Base-by-base conservation (phyloP, 1,140 invertebrate species). In the Hyles euphorbiae region DNA sequence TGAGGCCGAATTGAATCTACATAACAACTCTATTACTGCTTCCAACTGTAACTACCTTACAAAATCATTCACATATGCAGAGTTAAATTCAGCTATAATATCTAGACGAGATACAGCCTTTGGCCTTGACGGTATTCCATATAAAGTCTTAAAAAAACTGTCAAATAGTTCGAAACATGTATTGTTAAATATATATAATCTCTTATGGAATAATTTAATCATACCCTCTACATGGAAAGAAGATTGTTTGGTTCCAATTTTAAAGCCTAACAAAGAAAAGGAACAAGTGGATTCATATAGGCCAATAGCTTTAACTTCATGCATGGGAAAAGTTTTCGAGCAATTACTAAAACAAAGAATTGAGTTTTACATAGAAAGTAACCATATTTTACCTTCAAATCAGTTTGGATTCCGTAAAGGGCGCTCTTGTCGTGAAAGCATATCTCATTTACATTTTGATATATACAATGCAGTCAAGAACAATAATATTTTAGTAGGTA, bases 331-430 rank as follows among this genome's bases (percentile, higher is more conserved):
- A 60, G 10, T 63, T 22, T 69, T 69, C 53, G 67, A 65, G 51
- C 60, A 65, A 34, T 34, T 69, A 22, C 51, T 69, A 11, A 69
- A 69, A 51, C 63, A 65, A 45, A 47, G 62, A 45, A 10, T 69
- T 9, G 63, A 69, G 53, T 69, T 60, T 53, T 69, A 53, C 55
- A 52, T 68, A 52, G 67, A 68, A 62, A n/a, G 32, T 11, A 57
- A 68, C 53, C 44, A 62, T 51, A 34, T 69, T 7, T 53, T 68
- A 52, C 66, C 66, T 45, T 52, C 11, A 8, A 59, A 68, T 52
- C 66, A 68, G 51, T 65, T 61, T 65, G 66, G 61, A 3, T 65
- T 67, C 43, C 48, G 65, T 11, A 56, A 50, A 34, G 65, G 65
- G 5, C 4, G 48, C 3, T 67, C 65, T 40, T 5, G 54, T n/a